Evolutionary conservation across 1,140 invertebrate species (phyloP).

Genomic region (Luehdorfia chinensis): DNA sequence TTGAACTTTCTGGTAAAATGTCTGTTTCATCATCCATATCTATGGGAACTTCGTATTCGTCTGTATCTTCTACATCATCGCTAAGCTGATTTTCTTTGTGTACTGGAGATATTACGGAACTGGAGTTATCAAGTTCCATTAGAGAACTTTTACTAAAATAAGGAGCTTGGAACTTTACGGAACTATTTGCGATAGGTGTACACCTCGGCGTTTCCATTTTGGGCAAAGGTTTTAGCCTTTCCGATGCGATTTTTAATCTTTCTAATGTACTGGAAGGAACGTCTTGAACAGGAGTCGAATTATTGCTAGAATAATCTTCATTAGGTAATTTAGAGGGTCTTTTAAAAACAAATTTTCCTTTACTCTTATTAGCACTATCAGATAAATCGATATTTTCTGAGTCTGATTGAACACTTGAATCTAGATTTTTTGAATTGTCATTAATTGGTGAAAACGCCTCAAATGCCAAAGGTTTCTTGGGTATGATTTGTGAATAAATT

Average conservation of each 20-base stretch:
- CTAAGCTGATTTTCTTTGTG: constrained; percentile 21
- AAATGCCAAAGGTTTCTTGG: constrained; percentile 46
- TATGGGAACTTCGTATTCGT: constrained; percentile 45
- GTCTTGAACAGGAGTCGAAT: constrained; percentile 31
- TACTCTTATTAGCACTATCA: constrained; percentile 35
- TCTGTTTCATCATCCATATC: constrained; percentile 44
- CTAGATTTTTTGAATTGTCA: constrained; percentile 23
- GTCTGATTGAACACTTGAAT: constrained; percentile 29
- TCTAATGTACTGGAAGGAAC: constrained; percentile 57
- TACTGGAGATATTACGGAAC: constrained; percentile 25
- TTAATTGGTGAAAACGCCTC: constrained; percentile 40
- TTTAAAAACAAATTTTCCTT: constrained; percentile 69
- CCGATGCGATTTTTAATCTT: constrained; percentile 53
- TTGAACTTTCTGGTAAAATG: constrained; percentile 26
- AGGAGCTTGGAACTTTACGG: constrained; percentile 57
- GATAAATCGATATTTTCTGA: constrained; percentile 25
- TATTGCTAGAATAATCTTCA: constrained; percentile 29
- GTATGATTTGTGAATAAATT: constrained; percentile 34
- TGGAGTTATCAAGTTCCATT: constrained; percentile 29
- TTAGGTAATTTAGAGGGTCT: constrained; percentile 41
- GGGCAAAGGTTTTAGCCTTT: constrained; percentile 55
- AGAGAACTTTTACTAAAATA: constrained; percentile 41
- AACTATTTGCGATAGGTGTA: constrained; percentile 49
- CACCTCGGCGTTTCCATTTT: constrained; percentile 29
- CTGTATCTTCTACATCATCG: constrained; percentile 30